A percentile compares a stretch with the other conserved stretches of the same genome.
phyloP scores from a whole-genome alignment of 1,140 invertebrate genomes.

The Anastrepha obliqua region DNA sequence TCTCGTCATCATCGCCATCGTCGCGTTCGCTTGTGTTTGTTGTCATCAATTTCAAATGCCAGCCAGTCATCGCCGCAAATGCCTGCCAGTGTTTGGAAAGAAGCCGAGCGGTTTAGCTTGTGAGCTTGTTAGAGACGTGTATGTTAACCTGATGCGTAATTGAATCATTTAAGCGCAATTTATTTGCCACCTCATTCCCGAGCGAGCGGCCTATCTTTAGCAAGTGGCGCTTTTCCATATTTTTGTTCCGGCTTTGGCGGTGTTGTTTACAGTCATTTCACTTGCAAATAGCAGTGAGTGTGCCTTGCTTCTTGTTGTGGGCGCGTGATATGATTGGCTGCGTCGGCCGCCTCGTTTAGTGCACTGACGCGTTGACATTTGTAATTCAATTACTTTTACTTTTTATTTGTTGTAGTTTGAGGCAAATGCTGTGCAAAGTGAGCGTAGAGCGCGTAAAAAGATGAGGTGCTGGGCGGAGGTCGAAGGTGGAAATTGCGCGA shows the following conservation, averaged over 20 bases:
- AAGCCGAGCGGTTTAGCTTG: not conserved
- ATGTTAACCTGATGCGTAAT: conserved; percentile 39
- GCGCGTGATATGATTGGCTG: not conserved
- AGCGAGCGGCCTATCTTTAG: not conserved
- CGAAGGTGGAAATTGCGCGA: not conserved
- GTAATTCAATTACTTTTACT: conserved; percentile 43
- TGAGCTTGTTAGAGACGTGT: not conserved
- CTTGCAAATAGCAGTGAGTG: conserved; percentile 26
- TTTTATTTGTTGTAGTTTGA: not conserved
- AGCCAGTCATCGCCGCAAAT: not conserved
- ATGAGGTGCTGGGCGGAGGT: not conserved
- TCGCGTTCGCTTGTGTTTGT: not conserved
- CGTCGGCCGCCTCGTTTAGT: not conserved
- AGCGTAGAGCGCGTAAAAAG: not conserved
- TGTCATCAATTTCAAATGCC: not conserved
- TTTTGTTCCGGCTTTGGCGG: not conserved
- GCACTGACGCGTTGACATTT: conserved; percentile 2
- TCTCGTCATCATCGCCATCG: not conserved
- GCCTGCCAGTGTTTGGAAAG: not conserved
- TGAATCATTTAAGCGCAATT: conserved; percentile 51
- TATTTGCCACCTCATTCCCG: not conserved
- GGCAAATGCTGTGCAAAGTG: not conserved
- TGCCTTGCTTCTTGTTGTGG: not conserved
- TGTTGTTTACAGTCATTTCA: not conserved
- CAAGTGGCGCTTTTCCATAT: not conserved